Conservation (phyloP, 2,113 vertebrate genomes). For the Nibea coibor region DNA sequence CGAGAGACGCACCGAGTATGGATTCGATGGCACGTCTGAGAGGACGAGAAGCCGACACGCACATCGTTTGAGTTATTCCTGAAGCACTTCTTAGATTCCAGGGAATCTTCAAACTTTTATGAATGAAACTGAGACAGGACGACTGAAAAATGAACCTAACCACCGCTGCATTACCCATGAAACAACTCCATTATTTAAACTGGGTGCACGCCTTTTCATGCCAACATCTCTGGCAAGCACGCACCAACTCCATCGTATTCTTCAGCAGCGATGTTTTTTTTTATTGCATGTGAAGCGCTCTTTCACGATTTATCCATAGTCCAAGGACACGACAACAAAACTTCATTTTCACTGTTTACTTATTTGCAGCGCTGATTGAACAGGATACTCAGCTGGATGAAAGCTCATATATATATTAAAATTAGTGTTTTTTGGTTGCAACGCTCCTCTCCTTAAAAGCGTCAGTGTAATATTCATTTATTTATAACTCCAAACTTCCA, state of each 20-base stretch:
- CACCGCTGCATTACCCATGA: neutral
- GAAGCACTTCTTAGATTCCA: neutral
- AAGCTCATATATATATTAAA: no score
- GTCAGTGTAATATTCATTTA: neutral
- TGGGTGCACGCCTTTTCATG: neutral
- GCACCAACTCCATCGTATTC: neutral
- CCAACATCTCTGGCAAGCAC: neutral
- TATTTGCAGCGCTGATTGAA: no score
- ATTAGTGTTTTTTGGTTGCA: neutral
- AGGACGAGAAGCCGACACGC: neutral
- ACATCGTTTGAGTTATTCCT: neutral
- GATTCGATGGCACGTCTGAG: slow-evolving; percentile 95
- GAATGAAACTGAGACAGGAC: neutral
- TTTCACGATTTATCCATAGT: no score
- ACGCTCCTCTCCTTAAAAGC: neutral
- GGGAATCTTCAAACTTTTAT: slow-evolving; percentile 19
- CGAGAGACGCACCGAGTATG: slow-evolving; percentile 90
- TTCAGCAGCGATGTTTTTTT: neutral
- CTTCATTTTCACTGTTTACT: no score
- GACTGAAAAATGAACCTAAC: neutral
- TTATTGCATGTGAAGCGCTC: neutral
- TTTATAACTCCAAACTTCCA: neutral
- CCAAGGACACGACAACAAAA: no score
- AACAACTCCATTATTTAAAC: neutral
- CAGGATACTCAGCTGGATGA: no score